These are phyloP conservation scores for Plutella xylostella DNA, from an alignment of 2,888 invertebrate species.

Conservation along the genomic window DNA sequence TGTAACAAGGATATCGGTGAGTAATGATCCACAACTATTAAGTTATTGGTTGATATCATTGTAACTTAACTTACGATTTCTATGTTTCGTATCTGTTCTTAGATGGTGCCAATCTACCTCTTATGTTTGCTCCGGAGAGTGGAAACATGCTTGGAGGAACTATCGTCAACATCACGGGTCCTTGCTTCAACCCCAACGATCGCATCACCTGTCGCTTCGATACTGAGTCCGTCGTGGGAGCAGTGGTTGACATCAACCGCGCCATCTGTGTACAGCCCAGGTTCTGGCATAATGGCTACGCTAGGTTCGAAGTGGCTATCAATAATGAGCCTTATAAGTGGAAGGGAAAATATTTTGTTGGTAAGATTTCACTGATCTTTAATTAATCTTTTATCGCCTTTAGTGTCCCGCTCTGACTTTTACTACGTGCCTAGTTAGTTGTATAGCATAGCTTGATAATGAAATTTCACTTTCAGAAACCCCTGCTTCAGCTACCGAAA, in stretches of 20 bases:
- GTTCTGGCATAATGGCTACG: constrained; percentile 88
- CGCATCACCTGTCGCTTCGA: constrained; percentile 88
- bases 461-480: constrained; percentile 73
- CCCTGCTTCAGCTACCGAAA: constrained; percentile 87
- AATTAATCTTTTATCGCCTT: no score
- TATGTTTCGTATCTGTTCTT: no score
- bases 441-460: background rate
- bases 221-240: constrained; percentile 81
- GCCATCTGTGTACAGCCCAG: constrained; percentile 92
- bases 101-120: constrained; percentile 85
- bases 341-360: constrained; percentile 92
- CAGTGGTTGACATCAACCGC: constrained; percentile 81
- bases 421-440: background rate
- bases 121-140: constrained; percentile 93
- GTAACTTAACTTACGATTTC: no score
- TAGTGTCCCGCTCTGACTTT: background rate
- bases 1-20: constrained; percentile 91
- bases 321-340: constrained; percentile 87
- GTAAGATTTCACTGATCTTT: constrained; percentile 72
- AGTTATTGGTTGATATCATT: background rate
- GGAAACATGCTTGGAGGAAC: constrained; percentile 98
- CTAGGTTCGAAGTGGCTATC: constrained; percentile 87
- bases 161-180: constrained; percentile 95
- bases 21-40: constrained; percentile 9
- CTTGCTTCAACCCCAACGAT: constrained; percentile 85